Evolutionary conservation across 2,888 invertebrate genomes (phyloP).

Genomic region (Erebia aethiops): DNA sequence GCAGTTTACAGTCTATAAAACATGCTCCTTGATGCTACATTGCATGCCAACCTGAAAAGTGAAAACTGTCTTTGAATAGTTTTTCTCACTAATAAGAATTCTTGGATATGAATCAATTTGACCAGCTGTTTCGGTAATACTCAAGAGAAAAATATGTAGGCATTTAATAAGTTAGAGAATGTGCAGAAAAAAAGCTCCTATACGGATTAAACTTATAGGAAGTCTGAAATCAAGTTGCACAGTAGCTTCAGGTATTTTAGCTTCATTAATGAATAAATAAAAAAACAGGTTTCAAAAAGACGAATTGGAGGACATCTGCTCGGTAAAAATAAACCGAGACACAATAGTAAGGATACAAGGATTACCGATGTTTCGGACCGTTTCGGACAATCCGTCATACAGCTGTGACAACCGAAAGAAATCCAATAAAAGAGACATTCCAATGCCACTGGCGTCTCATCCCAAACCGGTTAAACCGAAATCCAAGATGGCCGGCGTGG

Average conservation of each 20-base stretch:
- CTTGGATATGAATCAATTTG: neutral
- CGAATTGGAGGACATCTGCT: neutral
- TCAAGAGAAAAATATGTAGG: too few species aligned
- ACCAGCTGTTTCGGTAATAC: neutral
- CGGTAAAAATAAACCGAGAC: slow-evolving; percentile 2
- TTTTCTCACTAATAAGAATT: neutral
- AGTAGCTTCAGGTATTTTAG: too few species aligned
- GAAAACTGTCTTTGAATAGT: neutral
- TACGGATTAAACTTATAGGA: neutral
- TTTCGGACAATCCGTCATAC: slow-evolving; percentile 38
- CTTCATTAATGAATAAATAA: too few species aligned
- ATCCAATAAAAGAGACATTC: slow-evolving; percentile 59
- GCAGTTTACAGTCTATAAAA: neutral
- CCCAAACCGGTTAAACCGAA: slow-evolving; percentile 69
- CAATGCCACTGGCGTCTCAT: slow-evolving; percentile 46
- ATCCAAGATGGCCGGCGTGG: slow-evolving; percentile 70
- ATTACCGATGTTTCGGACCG: slow-evolving; percentile 32
- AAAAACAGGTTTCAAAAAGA: neutral
- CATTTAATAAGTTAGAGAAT: neutral
- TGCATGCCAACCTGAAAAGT: neutral
- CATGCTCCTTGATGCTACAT: slow-evolving; percentile 2
- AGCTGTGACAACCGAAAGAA: slow-evolving; percentile 46
- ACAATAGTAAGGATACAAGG: slow-evolving; percentile 30
- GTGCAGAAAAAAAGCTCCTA: neutral
- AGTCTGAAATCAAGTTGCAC: neutral